Conservation (phyloP, 1,140 invertebrate genomes). For the Archegozetes longisetosus region DNA sequence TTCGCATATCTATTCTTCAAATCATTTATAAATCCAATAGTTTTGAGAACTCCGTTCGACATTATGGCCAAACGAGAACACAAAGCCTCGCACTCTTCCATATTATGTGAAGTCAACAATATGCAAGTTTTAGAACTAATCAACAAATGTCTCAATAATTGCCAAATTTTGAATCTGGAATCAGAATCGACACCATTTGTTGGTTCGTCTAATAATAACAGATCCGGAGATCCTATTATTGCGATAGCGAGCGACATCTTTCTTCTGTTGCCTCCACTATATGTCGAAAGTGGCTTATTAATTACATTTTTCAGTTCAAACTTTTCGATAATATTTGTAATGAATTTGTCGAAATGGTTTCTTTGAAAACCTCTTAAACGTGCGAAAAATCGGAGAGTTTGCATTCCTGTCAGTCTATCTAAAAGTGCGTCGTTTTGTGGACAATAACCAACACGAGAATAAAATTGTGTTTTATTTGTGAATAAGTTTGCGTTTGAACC, state of each 20-base stretch:
- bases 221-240: constrained; percentile 24
- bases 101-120: constrained; percentile 22
- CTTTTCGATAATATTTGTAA: neutral
- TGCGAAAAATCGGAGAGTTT: constrained; percentile 33
- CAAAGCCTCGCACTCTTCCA: constrained; percentile 35
- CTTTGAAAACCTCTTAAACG: constrained; percentile 32
- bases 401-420: constrained; percentile 29
- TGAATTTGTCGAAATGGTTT: constrained; percentile 20
- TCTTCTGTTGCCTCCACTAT: constrained; percentile 38
- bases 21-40: constrained; percentile 49
- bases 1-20: constrained; percentile 43
- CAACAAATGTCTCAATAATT: neutral
- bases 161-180: constrained; percentile 30
- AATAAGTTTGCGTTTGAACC: neutral
- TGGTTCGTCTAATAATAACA: constrained; percentile 29
- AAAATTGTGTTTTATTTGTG: constrained; percentile 8
- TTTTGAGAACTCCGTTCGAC: constrained; percentile 62
- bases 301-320: constrained; percentile 21
- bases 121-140: constrained; percentile 19
- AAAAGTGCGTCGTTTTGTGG: constrained; percentile 35
- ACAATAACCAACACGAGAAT: constrained; percentile 33
- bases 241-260: constrained; percentile 41
- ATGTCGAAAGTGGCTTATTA: constrained; percentile 21
- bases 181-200: constrained; percentile 34
- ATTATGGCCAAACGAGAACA: constrained; percentile 71